Evolutionary conservation across 64 coral and sea anemone genomes (phyloP), one percentile per base, ranked within the genome.

Genomic region (Acropora tenuis): DNA sequence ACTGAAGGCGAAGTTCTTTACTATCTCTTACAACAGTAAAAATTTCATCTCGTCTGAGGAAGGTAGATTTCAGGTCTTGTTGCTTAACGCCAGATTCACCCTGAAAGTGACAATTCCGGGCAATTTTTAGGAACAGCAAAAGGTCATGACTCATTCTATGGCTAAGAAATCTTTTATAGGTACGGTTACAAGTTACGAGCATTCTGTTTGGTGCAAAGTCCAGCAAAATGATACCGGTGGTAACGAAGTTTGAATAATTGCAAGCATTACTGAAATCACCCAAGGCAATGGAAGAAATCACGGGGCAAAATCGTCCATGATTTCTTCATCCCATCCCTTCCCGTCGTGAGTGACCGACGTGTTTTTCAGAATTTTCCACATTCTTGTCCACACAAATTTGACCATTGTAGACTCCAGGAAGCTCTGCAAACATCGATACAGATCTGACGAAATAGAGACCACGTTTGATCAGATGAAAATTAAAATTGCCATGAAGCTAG

Each of bases 1-100:
- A 97, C 47, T 97, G 93, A 17, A 97, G 77, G 15, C 95, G 88
- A 61, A 90, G 91, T 42, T 93, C 86, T 75, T 94, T 85, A 11
- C 80, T 78, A 19, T 89, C 13, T 55, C 81, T 69, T 2, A 40
- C 94, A 73, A 90, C 94, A 48, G 83, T 93, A 73, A 94, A 97
- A 16, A 84, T 94, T 15, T 88, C 90, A 60, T 97, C 92, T 13
- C 90, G 88, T 2, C 95, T 88, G 16, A 93, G 78, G 18, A 73
- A 97, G 10, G 95, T 60, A n/a, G 83, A 60, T 84, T 97, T 92
- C 16, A 97, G 86, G 52, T 88, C 88, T 57, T 94, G 88, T 77
- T 94, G 92, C 43, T 94, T 97, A 43, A 69, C 44, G 47, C 78
- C 93, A 4, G 86, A 60, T 42, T 79, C 48, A 17, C 55, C 72